Percentiles rank a stretch among this genome's conserved stretches.
Conservation (phyloP, 2,113 vertebrate species). For the Lasiurus borealis region DNA sequence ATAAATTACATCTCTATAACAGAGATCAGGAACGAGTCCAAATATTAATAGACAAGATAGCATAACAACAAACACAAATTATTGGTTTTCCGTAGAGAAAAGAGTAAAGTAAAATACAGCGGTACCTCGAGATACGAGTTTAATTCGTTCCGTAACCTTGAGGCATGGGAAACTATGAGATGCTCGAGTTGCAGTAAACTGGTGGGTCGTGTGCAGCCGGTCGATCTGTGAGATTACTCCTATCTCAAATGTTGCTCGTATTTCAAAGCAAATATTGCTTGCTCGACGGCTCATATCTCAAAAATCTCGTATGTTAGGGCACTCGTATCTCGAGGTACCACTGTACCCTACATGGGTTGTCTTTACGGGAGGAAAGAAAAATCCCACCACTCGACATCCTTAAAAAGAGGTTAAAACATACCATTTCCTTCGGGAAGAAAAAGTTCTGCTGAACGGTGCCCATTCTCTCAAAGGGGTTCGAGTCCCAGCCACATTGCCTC, state of each 20-base stretch:
- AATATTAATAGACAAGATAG: slow-evolving; percentile 17
- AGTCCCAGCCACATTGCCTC: slow-evolving; percentile 25
- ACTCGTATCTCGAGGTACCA: too few relatives aligned
- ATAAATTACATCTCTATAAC: not conserved
- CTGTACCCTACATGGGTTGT: slow-evolving; percentile 33
- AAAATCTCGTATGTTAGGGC: too few relatives aligned
- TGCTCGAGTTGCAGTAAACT: too few relatives aligned
- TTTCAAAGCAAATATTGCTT: too few relatives aligned
- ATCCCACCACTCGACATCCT: not conserved
- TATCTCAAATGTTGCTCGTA: too few relatives aligned
- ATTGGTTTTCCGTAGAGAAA: not conserved
- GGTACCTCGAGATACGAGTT: too few relatives aligned
- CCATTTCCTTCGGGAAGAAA: slow-evolving; percentile 70
- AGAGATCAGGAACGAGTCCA: not conserved
- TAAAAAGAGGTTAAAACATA: slow-evolving; percentile 53
- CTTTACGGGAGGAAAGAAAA: not conserved
- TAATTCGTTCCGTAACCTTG: too few relatives aligned
- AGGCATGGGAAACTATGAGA: too few relatives aligned
- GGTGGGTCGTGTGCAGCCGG: too few relatives aligned
- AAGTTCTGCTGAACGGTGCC: slow-evolving; percentile 66
- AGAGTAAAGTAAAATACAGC: not conserved
- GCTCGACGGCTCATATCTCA: too few relatives aligned
- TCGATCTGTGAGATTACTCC: too few relatives aligned
- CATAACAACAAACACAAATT: not conserved
- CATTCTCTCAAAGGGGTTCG: slow-evolving; percentile 56